These are phyloP conservation scores for Montipora capricornis DNA, from an alignment of 64 coral and sea anemone genomes.

Conservation along the genomic window DNA sequence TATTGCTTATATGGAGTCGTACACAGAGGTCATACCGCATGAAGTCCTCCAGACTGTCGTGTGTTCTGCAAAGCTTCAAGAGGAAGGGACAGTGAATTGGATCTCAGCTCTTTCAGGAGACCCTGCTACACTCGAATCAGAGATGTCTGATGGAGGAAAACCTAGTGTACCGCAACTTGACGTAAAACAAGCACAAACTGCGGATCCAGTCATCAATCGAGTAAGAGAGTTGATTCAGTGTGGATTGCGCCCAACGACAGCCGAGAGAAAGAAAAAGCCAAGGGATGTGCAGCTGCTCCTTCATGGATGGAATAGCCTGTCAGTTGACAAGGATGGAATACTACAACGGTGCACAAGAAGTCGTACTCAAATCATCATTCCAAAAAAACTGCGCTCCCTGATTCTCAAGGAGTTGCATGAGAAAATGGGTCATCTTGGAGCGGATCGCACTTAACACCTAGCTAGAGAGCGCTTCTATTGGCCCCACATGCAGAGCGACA, in stretches of 20 bases:
- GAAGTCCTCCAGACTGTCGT: conserved; percentile 39
- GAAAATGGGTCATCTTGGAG: conserved; percentile 18
- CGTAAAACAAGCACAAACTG: background rate
- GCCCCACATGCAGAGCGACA: background rate
- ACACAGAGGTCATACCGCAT: background rate
- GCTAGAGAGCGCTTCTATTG: conserved; percentile 28
- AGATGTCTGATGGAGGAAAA: background rate
- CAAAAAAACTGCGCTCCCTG: background rate
- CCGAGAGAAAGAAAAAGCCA: background rate
- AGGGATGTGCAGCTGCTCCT: conserved; percentile 16
- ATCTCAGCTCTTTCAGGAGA: background rate
- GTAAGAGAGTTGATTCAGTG: conserved; percentile 18
- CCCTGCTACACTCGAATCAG: background rate
- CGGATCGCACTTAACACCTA: background rate
- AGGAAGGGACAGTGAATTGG: conserved; percentile 22
- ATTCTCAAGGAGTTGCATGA: conserved; percentile 5
- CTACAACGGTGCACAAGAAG: background rate
- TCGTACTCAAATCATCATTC: background rate
- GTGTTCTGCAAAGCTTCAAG: conserved; percentile 12
- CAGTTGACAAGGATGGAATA: conserved; percentile 20
- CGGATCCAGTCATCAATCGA: background rate
- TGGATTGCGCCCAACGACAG: conserved; percentile 2
- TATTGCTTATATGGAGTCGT: background rate
- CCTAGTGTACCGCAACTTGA: background rate
- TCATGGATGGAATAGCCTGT: conserved; percentile 42